Base-by-base conservation (phyloP, 1,140 invertebrate species). In the Leptopilina boulardi region DNA sequence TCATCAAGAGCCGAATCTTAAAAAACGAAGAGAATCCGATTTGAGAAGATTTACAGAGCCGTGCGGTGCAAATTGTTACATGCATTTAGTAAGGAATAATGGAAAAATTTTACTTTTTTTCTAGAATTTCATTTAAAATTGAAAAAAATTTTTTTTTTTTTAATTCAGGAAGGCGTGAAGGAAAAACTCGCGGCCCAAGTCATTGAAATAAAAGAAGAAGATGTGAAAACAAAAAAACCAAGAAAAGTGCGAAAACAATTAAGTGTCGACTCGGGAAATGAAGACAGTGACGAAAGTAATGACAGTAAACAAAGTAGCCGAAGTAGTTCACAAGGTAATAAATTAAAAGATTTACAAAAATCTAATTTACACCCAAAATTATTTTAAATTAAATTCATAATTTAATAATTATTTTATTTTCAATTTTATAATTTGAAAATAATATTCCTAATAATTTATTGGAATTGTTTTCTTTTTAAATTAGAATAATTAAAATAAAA, bases 241-340 rank as follows among this genome's bases (percentile, higher is more conserved):
- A 87, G 93, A 77, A 94, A 94, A 87, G 91, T 94, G 34, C 90
- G 92, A 59, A 96, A 96, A 83, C 93, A 94, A 83, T 92, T 93
- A 30, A 91, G 94, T 30, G 93, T 96, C 6, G 97, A 98, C 91
- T 98, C 96, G 26, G 96, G 96, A 51, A 98, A 98, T 89, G 97
- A 98, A 90, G 96, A 96, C 84, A 97, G 96, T 3, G 97, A 98
- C 89, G 97, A 98, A 85, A 97, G 96, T 85, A 98, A 97, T 85
- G 97, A 98, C 84, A 97, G 96, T 85, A 96, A 96, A 90, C 71
- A 92, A 89, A 59, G 91, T 91, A 83, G 89, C 86, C 76, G 87
- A 51, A 51, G 87, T 9, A 89, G 87, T 77, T 91, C 88, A 77
- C 90, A 91, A 88, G 90, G 90, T 91, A 82, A 80, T 41, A 18